Conservation (phyloP, 1,140 invertebrate species). For the Ditylenchus dipsaci region DNA sequence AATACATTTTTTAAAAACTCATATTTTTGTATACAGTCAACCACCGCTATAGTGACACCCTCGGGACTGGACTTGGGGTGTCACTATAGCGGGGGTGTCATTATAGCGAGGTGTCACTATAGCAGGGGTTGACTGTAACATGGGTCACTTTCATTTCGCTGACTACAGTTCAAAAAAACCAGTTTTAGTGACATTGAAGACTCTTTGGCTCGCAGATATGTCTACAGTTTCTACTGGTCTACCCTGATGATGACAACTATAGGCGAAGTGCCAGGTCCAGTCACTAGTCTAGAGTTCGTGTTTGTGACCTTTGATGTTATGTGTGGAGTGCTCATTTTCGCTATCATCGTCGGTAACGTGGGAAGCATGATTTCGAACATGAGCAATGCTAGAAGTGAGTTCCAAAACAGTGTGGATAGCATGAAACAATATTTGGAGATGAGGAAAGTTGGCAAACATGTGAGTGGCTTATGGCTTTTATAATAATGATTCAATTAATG, state of each 20-base stretch:
- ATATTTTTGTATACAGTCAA: no score
- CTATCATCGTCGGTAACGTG: slow-evolving; percentile 84
- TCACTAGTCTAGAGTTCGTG: slow-evolving; percentile 73
- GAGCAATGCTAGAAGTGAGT: slow-evolving; percentile 85
- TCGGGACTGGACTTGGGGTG: no score
- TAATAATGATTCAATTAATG: not conserved
- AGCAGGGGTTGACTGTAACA: no score
- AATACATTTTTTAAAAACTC: no score
- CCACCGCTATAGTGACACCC: no score
- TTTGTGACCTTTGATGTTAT: slow-evolving; percentile 83
- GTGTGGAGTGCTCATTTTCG: slow-evolving; percentile 76
- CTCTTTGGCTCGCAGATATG: slow-evolving; percentile 58
- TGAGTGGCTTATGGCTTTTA: not conserved
- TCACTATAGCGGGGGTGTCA: no score
- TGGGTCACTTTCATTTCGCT: not conserved
- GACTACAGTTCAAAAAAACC: no score
- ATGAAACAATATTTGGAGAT: slow-evolving; percentile 93
- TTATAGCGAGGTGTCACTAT: no score
- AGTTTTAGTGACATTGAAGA: slow-evolving; percentile 28
- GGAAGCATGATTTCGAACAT: slow-evolving; percentile 93
- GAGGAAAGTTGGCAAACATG: slow-evolving; percentile 47
- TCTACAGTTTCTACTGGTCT: slow-evolving; percentile 91
- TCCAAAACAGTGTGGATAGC: slow-evolving; percentile 88
- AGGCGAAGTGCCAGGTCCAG: slow-evolving; percentile 63
- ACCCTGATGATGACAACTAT: slow-evolving; percentile 89